phyloP scores from a whole-genome alignment of 2,797 vertebrate species.

The Poecile montanus region DNA sequence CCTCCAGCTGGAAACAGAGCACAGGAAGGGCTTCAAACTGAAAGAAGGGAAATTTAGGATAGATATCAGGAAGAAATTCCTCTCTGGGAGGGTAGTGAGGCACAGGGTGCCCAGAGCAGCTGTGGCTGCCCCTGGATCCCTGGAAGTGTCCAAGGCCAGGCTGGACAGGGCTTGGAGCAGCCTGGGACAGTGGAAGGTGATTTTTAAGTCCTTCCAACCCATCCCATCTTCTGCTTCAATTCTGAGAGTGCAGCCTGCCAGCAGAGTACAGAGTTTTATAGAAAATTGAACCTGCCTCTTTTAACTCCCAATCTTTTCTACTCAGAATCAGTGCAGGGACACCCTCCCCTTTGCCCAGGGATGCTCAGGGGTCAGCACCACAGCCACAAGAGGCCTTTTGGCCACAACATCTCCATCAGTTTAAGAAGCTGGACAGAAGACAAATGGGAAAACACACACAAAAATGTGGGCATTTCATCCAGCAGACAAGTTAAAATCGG shows the following conservation, averaged over 20 bases:
- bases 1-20: background rate
- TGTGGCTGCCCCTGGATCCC: background rate
- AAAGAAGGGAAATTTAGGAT: background rate
- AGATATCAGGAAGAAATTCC: background rate
- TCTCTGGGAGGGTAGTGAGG: background rate
- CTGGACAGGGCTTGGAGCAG: background rate
- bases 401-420: background rate
- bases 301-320: background rate
- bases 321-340: background rate
- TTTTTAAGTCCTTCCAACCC: background rate
- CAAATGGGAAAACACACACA: rapidly evolving
- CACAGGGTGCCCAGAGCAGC: background rate
- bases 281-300: background rate
- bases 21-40: background rate
- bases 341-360: background rate
- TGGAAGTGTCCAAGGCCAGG: background rate
- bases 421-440: background rate
- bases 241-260: background rate
- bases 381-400: background rate
- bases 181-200: background rate
- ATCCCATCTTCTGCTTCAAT: background rate
- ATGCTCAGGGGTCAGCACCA: background rate
- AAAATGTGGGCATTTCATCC: background rate
- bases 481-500: background rate
- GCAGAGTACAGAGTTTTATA: rapidly evolving